Evolutionary conservation across 37 sponge, comb jelly and placozoan species (phyloP), one percentile per base, ranked within the genome.

Genomic region (Lycopodina hypogea): DNA sequence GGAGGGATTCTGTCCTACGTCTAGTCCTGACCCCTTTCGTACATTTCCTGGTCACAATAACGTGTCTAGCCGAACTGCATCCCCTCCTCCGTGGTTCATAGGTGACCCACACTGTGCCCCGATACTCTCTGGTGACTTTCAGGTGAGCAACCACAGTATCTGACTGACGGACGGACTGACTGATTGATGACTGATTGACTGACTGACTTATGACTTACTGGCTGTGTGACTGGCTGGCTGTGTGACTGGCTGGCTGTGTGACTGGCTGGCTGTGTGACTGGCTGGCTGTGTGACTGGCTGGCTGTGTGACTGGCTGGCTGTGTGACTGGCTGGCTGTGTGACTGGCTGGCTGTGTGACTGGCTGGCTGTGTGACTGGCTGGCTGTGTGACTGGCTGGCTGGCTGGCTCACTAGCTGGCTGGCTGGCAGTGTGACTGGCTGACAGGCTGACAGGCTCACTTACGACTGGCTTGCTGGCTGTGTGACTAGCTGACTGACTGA

Each of bases 11-110:
- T n/a, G 77, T 28, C 78, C 69, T 28, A 45, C 48, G 9, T 45
- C 8, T 9, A 87, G 88, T 52, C 82, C 88, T 28, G 78, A 77
- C 19, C 72, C 68, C 6, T 87, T 81, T 33, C 63, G 59, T 23
- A 87, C 88, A 17, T 87, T 66, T 42, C 88, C 72, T 3, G 86
- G 86, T 0, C 51, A 51, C 32, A 56, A 7, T 9, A 59, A 42
- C 2, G 23, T 38, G 1, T 50, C 69, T 9, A 26, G 28, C 12
- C 28, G 83, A 14, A n/a, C 58, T 6, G 32, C 75, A 41, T 86
- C 86, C 1, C 88, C 88, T 8, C 88, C 88, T 37, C 88, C 88
- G 0, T 81, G 88, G 81, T 87, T 77, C 32, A 76, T 87, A 28
- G 73, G 57, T 35, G 88, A 87, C 53, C 78, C 71, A 23, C 77